Base-by-base conservation (phyloP, 1,140 invertebrate genomes). In the Lysiphlebus fabarum region DNA sequence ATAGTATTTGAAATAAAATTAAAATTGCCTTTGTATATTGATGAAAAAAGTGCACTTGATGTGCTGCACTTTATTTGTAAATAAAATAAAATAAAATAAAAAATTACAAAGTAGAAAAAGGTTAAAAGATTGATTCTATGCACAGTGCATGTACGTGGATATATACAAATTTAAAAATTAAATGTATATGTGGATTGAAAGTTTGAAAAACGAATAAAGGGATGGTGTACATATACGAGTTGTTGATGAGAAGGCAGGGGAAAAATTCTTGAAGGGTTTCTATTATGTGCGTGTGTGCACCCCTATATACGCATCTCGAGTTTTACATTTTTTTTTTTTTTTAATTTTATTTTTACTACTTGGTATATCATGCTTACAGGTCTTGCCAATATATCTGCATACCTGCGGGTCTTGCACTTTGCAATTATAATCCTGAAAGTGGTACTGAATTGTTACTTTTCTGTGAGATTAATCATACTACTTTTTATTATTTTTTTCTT, bases 221-320 rank as follows among this genome's bases (percentile, higher is more conserved):
- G 33, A 55, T 36, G 12, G 37, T 14, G 36, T n/a, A n/a, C n/a
- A n/a, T n/a, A n/a, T 53, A 51, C n/a, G 10, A 70, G 65, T 26
- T 26, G 17, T 26, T 26, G 17, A 26, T 26, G 17, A 26, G 17
- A 26, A 26, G 17, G 17, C 17, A 26, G 17, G 17, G 17, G 17
- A 26, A 26, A 67, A 65, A 63, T 70, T 71, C 73, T 75, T 74
- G 67, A 72, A 71, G 71, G 72, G 72, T 69, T 76, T 76, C 74
- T 70, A 70, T 74, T 71, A 67, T 70, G 66, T 67, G 68, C 71
- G 69, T 70, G 61, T 68, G 63, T 65, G 67, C 63, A 70, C 67
- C 62, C 65, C 53, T 26, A 26, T 26, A 26, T 26, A 57, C 53
- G 60, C 58, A 60, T 55, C 45, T 42, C 37, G 58, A 67, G 62